These are phyloP conservation scores for Gymnosoma rotundatum DNA, from an alignment of 2,888 invertebrate genomes.

Conservation along the genomic window DNA sequence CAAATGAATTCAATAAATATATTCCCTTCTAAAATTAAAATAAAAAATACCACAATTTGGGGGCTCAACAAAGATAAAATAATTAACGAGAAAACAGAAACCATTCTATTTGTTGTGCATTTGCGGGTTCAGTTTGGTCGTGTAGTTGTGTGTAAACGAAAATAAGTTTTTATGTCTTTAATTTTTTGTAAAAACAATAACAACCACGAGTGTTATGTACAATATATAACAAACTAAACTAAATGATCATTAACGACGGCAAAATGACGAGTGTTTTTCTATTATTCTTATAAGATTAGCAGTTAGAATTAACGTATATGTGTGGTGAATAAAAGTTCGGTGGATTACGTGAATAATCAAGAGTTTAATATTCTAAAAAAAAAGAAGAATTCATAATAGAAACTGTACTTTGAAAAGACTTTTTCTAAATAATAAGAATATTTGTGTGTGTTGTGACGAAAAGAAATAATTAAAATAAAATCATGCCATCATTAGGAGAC, in stretches of 20 bases:
- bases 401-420: not conserved
- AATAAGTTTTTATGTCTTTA: not conserved
- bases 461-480: not conserved
- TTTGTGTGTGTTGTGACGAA: not conserved
- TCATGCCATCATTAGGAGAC: constrained; percentile 38
- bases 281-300: not conserved
- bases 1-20: no score
- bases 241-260: not conserved
- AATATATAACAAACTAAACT: no score
- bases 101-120: not conserved
- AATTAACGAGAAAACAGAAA: not conserved
- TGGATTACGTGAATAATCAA: not conserved
- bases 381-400: no score
- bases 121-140: not conserved
- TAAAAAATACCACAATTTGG: not conserved
- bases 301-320: not conserved
- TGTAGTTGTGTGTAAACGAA: not conserved
- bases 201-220: no score
- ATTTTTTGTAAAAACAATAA: not conserved
- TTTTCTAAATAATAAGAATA: not conserved
- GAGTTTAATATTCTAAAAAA: no score
- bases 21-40: no score
- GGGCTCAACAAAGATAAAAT: constrained; percentile 4
- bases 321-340: not conserved
- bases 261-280: constrained; percentile 3